A percentile compares a stretch with the other conserved stretches of the same genome.
Evolutionary conservation across 2,888 invertebrate species (phyloP).

Genomic region (Cryptus armator): DNA sequence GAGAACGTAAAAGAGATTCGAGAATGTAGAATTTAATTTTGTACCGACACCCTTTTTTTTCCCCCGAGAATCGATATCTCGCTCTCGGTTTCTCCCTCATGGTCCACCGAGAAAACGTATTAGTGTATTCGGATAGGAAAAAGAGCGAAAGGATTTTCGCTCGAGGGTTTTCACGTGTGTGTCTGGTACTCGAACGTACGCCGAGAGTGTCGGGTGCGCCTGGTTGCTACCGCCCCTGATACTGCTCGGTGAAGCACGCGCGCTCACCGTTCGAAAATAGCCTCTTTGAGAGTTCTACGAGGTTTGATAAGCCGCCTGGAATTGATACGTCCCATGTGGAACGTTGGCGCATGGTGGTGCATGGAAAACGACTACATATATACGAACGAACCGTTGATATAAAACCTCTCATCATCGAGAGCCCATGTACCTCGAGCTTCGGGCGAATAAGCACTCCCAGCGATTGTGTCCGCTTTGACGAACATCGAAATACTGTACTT

Average conservation of each 20-base stretch:
- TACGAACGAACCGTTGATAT: neutral
- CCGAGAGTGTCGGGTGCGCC: constrained; percentile 47
- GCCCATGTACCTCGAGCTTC: neutral
- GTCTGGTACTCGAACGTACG: constrained; percentile 17
- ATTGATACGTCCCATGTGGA: constrained; percentile 68
- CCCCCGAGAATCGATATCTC: constrained; percentile 33
- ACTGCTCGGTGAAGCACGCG: constrained; percentile 53
- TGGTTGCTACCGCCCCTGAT: constrained; percentile 13
- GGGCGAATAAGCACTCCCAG: neutral
- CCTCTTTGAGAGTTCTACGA: constrained; percentile 67
- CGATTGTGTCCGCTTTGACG: neutral
- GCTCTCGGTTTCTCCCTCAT: neutral
- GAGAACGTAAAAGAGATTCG: neutral
- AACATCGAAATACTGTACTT: neutral
- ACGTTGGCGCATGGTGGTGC: constrained; percentile 28
- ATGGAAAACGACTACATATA: constrained; percentile 25
- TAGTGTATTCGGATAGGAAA: neutral
- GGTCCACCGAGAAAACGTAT: constrained; percentile 43
- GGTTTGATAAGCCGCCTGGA: constrained; percentile 70
- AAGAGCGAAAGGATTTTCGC: constrained; percentile 57
- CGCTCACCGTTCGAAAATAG: constrained; percentile 66
- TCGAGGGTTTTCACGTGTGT: constrained; percentile 29
- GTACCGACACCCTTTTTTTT: constrained; percentile 3
- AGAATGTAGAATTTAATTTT: constrained; percentile 1
- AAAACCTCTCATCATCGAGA: neutral